These are phyloP conservation scores for Girardinichthys multiradiatus DNA, from an alignment of 2,113 vertebrate species.

Conservation along the genomic window DNA sequence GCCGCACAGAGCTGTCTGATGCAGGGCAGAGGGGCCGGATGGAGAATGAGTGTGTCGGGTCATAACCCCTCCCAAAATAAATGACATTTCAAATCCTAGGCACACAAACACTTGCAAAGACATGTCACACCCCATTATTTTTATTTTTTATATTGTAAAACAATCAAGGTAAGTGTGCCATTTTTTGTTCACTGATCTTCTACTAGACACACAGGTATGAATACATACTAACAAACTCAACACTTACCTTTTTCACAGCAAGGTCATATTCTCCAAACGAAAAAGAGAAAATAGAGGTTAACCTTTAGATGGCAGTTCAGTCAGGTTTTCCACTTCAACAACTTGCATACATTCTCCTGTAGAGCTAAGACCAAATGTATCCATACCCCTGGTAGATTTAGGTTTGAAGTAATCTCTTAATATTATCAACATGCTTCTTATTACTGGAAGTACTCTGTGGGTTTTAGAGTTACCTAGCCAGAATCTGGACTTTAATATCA, in stretches of 20 bases:
- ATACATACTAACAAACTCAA: constrained; percentile 51
- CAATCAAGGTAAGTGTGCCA: constrained; percentile 50
- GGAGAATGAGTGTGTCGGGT: constrained; percentile 48
- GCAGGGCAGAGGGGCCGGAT: constrained; percentile 63
- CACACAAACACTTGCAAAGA: constrained; percentile 15
- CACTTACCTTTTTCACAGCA: constrained; percentile 53
- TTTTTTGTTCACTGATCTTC: constrained; percentile 42
- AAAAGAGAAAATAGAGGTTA: constrained; percentile 44
- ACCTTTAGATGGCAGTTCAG: constrained; percentile 53
- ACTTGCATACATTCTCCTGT: no score
- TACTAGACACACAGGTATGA: neutral
- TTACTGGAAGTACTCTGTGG: no score
- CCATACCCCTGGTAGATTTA: no score
- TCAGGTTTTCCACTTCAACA: no score
- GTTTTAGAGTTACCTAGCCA: no score
- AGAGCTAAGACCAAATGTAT: no score
- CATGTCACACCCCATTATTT: constrained; percentile 12
- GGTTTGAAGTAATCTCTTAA: no score
- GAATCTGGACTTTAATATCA: no score
- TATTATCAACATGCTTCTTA: no score
- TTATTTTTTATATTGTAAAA: constrained; percentile 50
- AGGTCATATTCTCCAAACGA: constrained; percentile 55
- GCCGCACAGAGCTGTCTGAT: constrained; percentile 59
- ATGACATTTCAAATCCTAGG: constrained; percentile 60
- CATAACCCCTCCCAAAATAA: constrained; percentile 67